Conservation (phyloP, 2,113 vertebrate genomes). For the Cavia porcellus region DNA sequence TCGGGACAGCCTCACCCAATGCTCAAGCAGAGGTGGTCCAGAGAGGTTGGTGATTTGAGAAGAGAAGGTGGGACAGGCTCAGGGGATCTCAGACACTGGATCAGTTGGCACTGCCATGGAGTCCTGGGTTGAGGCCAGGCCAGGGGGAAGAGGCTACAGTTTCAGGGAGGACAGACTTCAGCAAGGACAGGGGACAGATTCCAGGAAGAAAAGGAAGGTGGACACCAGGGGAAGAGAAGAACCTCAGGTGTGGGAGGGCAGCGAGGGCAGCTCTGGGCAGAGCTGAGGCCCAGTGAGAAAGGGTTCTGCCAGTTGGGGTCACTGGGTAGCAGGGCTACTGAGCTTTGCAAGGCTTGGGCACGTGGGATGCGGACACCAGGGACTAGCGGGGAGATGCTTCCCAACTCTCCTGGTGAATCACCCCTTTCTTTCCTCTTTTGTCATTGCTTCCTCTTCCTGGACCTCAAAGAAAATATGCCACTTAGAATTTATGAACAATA, state of each 20-base stretch:
- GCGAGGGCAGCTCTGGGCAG: not conserved
- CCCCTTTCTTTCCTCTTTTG: not conserved
- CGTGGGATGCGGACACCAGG: fast-evolving
- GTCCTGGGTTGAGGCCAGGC: not conserved
- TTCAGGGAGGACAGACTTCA: not conserved
- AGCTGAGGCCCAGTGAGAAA: not conserved
- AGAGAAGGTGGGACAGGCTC: not conserved
- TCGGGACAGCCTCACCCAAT: not conserved
- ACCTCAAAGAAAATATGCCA: not conserved
- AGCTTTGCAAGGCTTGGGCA: not conserved
- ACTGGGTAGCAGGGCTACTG: not conserved
- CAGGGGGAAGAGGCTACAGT: not conserved
- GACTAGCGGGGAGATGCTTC: not conserved
- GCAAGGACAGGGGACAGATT: not conserved
- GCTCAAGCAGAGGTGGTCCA: not conserved
- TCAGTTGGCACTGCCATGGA: fast-evolving
- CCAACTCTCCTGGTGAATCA: not conserved
- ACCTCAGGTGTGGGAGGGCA: not conserved
- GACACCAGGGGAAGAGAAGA: not conserved
- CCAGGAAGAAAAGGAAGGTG: too few species aligned
- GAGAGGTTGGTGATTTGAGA: not conserved
- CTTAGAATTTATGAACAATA: not conserved
- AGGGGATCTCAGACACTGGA: not conserved
- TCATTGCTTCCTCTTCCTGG: not conserved
- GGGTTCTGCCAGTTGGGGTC: fast-evolving